These are phyloP conservation scores for Lysiphlebus fabarum DNA, from an alignment of 1,140 invertebrate species.

Conservation along the genomic window DNA sequence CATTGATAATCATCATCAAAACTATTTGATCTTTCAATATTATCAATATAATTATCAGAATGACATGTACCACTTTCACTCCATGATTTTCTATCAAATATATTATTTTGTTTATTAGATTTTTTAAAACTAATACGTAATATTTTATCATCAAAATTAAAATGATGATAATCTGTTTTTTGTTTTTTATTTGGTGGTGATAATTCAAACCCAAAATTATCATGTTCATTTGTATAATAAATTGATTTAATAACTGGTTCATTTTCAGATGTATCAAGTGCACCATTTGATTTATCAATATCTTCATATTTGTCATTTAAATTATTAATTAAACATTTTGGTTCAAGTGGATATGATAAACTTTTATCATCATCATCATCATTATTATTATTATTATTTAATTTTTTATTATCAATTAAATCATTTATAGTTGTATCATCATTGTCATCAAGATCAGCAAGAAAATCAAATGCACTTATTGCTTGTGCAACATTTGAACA, in stretches of 20 bases:
- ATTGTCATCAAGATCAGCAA: slow-evolving; percentile 42
- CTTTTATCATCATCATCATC: slow-evolving; percentile 6
- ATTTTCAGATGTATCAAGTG: slow-evolving; percentile 9
- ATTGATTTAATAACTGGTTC: slow-evolving; percentile 1
- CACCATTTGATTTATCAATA: slow-evolving; percentile 10
- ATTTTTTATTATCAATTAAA: not conserved
- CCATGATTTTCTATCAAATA: slow-evolving; percentile 39
- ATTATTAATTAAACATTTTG: slow-evolving; percentile 26
- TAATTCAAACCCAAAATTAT: slow-evolving; percentile 7
- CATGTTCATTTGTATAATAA: not conserved
- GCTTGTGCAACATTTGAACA: slow-evolving; percentile 40
- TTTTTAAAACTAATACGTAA: not conserved
- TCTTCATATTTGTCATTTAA: slow-evolving; percentile 6
- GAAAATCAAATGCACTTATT: slow-evolving; percentile 49
- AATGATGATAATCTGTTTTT: not conserved
- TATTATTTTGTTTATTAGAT: slow-evolving; percentile 4
- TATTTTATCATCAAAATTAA: not conserved
- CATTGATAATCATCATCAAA: slow-evolving; percentile 28
- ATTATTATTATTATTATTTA: slow-evolving; percentile 2
- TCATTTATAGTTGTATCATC: slow-evolving; percentile 25
- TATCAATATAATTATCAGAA: slow-evolving; percentile 5
- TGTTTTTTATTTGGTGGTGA: slow-evolving; percentile 5
- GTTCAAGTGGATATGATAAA: slow-evolving; percentile 30
- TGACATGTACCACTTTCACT: slow-evolving; percentile 26
- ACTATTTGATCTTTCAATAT: slow-evolving; percentile 29